phyloP scores from a whole-genome alignment of 1,140 invertebrate species.

The Daktulosphaira vitifoliae region DNA sequence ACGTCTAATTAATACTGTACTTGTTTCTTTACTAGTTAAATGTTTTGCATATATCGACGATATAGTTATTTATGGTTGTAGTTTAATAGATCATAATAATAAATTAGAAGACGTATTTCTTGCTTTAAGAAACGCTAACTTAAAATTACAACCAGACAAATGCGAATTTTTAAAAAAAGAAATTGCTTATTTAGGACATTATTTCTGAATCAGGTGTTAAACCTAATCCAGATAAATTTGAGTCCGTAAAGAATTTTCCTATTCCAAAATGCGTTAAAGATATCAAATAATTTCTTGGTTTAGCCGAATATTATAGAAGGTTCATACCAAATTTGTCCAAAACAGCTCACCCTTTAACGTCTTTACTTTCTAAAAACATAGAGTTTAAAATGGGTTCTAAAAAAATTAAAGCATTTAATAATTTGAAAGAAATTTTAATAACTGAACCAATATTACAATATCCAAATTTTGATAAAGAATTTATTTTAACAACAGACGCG shows the following conservation, averaged over 20 bases:
- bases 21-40: no score
- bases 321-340: slow-evolving; percentile 43
- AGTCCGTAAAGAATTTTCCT: slow-evolving; percentile 41
- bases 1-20: slow-evolving; percentile 27
- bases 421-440: slow-evolving; percentile 10
- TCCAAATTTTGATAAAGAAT: slow-evolving; percentile 42
- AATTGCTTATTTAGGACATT: slow-evolving; percentile 43
- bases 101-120: no score
- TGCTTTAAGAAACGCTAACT: no score
- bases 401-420: slow-evolving; percentile 1
- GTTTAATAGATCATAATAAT: no score
- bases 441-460: slow-evolving; percentile 40
- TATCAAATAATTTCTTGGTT: slow-evolving; percentile 45
- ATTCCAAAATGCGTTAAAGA: slow-evolving; percentile 40
- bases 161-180: slow-evolving; percentile 39
- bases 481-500: slow-evolving; percentile 40
- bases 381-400: slow-evolving; percentile 1
- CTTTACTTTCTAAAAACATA: slow-evolving; percentile 41
- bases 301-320: slow-evolving; percentile 44
- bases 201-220: slow-evolving; percentile 42
- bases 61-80: no score
- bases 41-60: no score
- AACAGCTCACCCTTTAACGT: slow-evolving; percentile 42
- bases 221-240: slow-evolving; percentile 42
- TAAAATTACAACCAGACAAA: slow-evolving; percentile 38